A percentile compares a stretch with the other conserved stretches of the same genome.
phyloP scores from a whole-genome alignment of 2,797 vertebrate genomes.

The Eutrigla gurnardus region DNA sequence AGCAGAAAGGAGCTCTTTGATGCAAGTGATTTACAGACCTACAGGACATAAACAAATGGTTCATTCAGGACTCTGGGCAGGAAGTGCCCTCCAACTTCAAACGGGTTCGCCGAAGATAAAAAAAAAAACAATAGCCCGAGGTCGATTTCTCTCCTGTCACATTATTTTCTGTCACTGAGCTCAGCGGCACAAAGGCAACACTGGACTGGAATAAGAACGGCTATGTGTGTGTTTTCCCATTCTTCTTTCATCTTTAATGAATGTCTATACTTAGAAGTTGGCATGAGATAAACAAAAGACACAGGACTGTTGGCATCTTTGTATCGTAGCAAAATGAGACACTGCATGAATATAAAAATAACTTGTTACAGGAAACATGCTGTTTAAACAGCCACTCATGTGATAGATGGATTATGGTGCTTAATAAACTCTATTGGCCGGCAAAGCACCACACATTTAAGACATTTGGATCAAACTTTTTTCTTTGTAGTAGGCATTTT shows the following conservation, averaged over 20 bases:
- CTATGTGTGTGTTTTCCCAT: background rate
- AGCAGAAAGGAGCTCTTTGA: constrained; percentile 81
- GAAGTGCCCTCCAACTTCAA: constrained; percentile 85
- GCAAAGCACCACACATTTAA: background rate
- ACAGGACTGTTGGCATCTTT: constrained; percentile 7
- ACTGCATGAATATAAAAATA: background rate
- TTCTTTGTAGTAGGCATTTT: too few species aligned
- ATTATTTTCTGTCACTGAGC: constrained; percentile 62
- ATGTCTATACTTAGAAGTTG: constrained; percentile 24
- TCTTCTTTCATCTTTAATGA: background rate
- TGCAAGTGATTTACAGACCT: constrained; percentile 85
- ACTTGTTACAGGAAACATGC: background rate
- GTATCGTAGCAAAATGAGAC: background rate
- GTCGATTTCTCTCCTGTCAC: constrained; percentile 67
- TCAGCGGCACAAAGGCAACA: constrained; percentile 45
- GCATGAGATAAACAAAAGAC: constrained; percentile 9
- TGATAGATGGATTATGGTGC: background rate
- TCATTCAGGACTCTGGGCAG: constrained; percentile 81
- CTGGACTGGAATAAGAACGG: constrained; percentile 25
- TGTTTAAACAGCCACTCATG: background rate
- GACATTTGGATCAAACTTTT: background rate
- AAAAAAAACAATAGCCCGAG: constrained; percentile 81
- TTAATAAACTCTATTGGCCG: background rate
- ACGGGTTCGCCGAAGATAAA: constrained; percentile 64
- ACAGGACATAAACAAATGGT: constrained; percentile 82